Conservation (phyloP, 1,140 invertebrate genomes). For the Parasteatoda tepidariorum region DNA sequence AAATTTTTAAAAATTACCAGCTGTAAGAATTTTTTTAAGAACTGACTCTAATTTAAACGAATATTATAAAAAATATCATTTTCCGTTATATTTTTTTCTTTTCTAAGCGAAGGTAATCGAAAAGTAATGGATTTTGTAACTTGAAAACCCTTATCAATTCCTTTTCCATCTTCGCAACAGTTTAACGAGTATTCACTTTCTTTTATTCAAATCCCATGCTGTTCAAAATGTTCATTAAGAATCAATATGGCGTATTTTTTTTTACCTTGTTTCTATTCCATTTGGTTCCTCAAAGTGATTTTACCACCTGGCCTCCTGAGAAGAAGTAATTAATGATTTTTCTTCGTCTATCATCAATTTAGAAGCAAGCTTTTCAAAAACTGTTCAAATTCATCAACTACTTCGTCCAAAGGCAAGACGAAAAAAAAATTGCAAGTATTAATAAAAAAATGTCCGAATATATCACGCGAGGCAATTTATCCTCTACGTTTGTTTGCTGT, state of each 20-base stretch:
- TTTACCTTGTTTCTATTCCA: not conserved
- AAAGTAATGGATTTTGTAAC: no score
- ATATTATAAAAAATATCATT: no score
- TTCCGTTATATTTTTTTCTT: no score
- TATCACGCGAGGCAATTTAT: constrained; percentile 32
- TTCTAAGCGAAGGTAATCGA: no score
- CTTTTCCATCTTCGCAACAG: no score
- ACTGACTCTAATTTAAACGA: no score
- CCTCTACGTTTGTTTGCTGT: not conserved
- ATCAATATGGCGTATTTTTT: not conserved
- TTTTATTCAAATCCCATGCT: no score
- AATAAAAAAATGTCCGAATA: not conserved
- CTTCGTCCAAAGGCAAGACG: not conserved
- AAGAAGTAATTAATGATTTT: constrained; percentile 37
- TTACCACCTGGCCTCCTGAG: constrained; percentile 12
- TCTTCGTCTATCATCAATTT: constrained; percentile 10
- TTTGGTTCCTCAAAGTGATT: constrained; percentile 2
- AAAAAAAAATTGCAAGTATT: not conserved
- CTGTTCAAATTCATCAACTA: constrained; percentile 18
- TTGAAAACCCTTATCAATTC: no score
- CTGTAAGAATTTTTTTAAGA: no score
- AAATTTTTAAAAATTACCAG: no score
- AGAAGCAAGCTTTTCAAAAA: not conserved
- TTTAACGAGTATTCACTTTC: no score
- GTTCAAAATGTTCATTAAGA: not conserved